Evolutionary conservation across 2,888 invertebrate genomes (phyloP).

Genomic region (Aphidoletes aphidimyza): DNA sequence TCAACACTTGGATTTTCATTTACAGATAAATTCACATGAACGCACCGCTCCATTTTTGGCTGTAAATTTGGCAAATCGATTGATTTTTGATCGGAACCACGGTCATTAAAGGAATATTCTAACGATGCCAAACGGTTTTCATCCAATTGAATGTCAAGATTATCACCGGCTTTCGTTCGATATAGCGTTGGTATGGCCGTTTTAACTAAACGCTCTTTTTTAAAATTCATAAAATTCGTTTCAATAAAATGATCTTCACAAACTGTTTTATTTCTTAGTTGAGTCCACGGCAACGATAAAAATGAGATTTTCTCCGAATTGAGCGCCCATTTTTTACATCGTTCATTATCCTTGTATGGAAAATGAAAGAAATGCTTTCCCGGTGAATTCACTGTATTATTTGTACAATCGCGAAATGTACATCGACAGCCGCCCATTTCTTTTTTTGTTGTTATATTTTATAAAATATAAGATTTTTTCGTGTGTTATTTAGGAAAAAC

Average conservation of each 20-base stretch:
- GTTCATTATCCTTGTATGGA: constrained; percentile 66
- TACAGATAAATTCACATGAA: neutral
- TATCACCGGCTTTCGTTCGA: constrained; percentile 59
- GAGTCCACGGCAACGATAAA: constrained; percentile 63
- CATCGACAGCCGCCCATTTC: constrained; percentile 72
- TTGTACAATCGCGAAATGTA: constrained; percentile 67
- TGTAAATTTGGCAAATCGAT: constrained; percentile 23
- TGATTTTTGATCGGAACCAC: neutral
- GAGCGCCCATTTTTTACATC: constrained; percentile 66
- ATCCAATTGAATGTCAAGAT: constrained; percentile 63
- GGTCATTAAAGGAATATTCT: neutral
- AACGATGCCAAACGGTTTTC: neutral
- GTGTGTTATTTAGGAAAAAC: too few relatives aligned
- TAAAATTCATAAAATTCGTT: constrained; percentile 67
- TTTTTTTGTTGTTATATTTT: too few relatives aligned
- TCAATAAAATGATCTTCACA: constrained; percentile 69
- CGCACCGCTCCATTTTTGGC: neutral
- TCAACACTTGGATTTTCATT: neutral
- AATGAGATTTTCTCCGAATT: constrained; percentile 64
- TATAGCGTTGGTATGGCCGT: constrained; percentile 67
- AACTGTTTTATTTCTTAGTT: constrained; percentile 67
- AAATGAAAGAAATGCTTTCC: constrained; percentile 69
- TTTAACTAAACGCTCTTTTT: constrained; percentile 67
- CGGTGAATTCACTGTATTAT: constrained; percentile 64
- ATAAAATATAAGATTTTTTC: too few relatives aligned